These are phyloP conservation scores for Rhabdophis nuchalis DNA, from an alignment of 2,797 vertebrate species.

Conservation along the genomic window DNA sequence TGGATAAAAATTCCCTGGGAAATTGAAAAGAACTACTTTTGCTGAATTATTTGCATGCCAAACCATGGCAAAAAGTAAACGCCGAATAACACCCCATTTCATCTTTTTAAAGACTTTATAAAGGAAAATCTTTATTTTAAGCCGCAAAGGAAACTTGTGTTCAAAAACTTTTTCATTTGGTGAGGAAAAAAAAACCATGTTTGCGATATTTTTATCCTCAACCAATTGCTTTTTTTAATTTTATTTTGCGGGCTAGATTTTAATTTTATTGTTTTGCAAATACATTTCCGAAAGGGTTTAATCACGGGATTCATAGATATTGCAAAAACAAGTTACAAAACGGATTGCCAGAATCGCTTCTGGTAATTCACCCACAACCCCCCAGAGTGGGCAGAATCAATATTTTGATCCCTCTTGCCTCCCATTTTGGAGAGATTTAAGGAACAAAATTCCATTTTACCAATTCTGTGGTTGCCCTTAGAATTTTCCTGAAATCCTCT, in stretches of 20 bases:
- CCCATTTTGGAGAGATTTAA: not conserved
- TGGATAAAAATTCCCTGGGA: fast-evolving
- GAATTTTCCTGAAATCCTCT: not conserved
- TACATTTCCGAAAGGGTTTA: not conserved
- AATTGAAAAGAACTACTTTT: not conserved
- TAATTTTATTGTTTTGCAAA: not conserved
- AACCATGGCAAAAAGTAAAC: not conserved
- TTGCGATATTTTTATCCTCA: not conserved
- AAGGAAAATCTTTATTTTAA: not conserved
- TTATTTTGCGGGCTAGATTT: not conserved
- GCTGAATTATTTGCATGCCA: not conserved
- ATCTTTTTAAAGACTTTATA: not conserved
- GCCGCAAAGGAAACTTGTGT: not conserved
- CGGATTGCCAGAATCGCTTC: not conserved
- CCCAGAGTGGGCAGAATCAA: not conserved
- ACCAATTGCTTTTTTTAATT: not conserved
- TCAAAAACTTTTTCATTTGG: not conserved
- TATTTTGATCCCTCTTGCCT: not conserved
- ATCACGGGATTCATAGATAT: no score
- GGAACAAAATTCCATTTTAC: not conserved
- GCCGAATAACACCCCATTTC: fast-evolving
- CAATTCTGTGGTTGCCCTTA: not conserved
- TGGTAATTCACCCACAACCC: not conserved
- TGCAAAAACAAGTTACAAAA: not conserved
- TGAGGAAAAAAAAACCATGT: not conserved